Conservation (phyloP, 1,140 invertebrate species). For the Drosophila kurseongensis region DNA sequence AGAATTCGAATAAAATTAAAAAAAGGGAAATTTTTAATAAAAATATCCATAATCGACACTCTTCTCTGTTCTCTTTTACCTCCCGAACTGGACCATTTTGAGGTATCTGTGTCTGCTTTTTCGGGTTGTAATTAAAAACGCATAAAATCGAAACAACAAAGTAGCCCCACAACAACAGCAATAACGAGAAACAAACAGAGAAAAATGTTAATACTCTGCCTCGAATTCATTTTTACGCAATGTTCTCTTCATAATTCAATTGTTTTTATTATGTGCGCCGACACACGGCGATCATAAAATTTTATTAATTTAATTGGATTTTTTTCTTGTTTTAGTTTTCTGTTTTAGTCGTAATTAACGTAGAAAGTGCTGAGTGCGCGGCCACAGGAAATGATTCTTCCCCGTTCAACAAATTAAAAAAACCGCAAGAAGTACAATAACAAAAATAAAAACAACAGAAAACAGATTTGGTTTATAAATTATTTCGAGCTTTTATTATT, state of each 20-base stretch:
- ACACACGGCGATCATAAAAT: conserved; percentile 64
- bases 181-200: conserved; percentile 33
- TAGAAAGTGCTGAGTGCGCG: conserved; percentile 63
- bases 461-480: conserved; percentile 70
- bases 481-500: conserved; percentile 68
- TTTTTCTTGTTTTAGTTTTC: conserved; percentile 49
- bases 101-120: conserved; percentile 27
- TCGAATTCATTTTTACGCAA: conserved; percentile 60
- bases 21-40: neutral
- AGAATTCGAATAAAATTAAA: neutral
- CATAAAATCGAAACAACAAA: conserved; percentile 69
- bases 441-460: conserved; percentile 13
- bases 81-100: conserved; percentile 17
- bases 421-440: conserved; percentile 9
- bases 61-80: neutral
- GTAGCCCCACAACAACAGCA: conserved; percentile 30
- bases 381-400: conserved; percentile 68
- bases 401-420: conserved; percentile 9
- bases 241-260: conserved; percentile 78
- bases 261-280: conserved; percentile 67
- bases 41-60: conserved; percentile 3
- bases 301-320: conserved; percentile 78
- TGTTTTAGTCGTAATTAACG: conserved; percentile 39
- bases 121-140: conserved; percentile 64
- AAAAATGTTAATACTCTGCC: conserved; percentile 48